These are phyloP conservation scores for Pelagia noctiluca DNA, from an alignment of 30 jellyfish, hydroid and myxozoan species.

Conservation along the genomic window DNA sequence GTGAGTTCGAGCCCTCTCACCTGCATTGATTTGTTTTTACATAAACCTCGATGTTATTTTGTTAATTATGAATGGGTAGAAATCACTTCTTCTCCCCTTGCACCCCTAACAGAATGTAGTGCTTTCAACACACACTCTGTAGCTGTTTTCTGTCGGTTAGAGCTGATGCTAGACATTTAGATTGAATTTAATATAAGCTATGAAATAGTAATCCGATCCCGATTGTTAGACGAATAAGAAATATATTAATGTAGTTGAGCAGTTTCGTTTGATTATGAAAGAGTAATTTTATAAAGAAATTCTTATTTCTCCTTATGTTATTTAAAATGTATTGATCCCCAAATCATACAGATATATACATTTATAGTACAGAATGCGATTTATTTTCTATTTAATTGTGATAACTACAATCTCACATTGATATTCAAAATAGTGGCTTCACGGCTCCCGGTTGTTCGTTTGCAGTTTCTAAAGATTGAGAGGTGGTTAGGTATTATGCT, in stretches of 20 bases:
- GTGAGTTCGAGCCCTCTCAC: no score
- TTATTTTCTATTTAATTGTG: slow-evolving; percentile 69
- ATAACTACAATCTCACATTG: slow-evolving; percentile 52
- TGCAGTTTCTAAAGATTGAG: neutral
- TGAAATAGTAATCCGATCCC: neutral
- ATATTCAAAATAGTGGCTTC: slow-evolving; percentile 12
- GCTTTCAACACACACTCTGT: no score
- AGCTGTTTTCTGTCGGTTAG: no score
- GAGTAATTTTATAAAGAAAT: slow-evolving; percentile 72
- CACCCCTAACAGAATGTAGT: no score
- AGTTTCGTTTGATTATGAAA: slow-evolving; percentile 40
- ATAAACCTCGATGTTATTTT: no score
- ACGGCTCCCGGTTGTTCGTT: neutral
- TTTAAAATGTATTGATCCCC: slow-evolving; percentile 63
- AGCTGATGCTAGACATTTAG: no score
- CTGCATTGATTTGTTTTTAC: no score
- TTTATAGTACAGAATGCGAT: slow-evolving; percentile 28
- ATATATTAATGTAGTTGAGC: no score
- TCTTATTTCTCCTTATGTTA: slow-evolving; percentile 66
- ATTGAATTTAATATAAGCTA: no score
- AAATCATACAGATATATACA: slow-evolving; percentile 56
- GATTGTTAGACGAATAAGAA: slow-evolving; percentile 8
- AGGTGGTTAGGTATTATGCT: neutral
- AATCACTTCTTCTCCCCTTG: no score
- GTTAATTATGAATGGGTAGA: no score